Base-by-base conservation (phyloP, 2,113 vertebrate genomes). In the Oenanthe oenanthe region DNA sequence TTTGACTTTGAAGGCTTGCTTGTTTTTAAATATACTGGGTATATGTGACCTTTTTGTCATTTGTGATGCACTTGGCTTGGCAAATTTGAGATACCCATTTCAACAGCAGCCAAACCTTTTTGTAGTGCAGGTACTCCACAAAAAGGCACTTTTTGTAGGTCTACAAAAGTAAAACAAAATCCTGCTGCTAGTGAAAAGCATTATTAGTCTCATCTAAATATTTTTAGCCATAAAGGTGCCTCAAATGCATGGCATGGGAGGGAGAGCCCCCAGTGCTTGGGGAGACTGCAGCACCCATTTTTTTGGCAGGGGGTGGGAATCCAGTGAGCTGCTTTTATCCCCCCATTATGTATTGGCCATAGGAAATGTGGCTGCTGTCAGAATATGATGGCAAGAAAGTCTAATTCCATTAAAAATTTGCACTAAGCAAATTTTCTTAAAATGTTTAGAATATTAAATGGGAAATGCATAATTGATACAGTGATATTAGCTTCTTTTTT, bases 361-460 rank as follows among this genome's bases (percentile, higher is more conserved):
- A 20, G 40, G 85, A 95, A 85, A 73, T 32, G 45, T 88, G 81
- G 71, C 87, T 88, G 97, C 94, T 93, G 73, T 95, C 96, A 96
- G 85, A 96, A 82, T 29, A 58, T 25, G 77, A 93, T 75, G 79
- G 22, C 54, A 60, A 56, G 45, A 56, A 96, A 89, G 84, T 83
- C 63, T 91, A 95, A 96, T 96, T 96, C 48, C 82, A 92, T 96
- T 96, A 54, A 66, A 96, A 96, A 96, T 96, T 80, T 47, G 26
- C 66, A 78, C 62, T 84, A 87, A 96, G 91, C 80, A 96, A 84
- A 89, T 97, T 88, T 94, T 96, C 92, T 78, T 83, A 92, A 96
- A 96, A 95, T 96, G 92, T 97, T 97, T 97, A 96, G 94, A 77
- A 88, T 97, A 91, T 97, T 96, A 97, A 96, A 94, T 94, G 94